A percentile compares a stretch with the other conserved stretches of the same genome.
Evolutionary conservation across 1,140 invertebrate species (phyloP).

Genomic region (Pseudomyrmex pallidus): DNA sequence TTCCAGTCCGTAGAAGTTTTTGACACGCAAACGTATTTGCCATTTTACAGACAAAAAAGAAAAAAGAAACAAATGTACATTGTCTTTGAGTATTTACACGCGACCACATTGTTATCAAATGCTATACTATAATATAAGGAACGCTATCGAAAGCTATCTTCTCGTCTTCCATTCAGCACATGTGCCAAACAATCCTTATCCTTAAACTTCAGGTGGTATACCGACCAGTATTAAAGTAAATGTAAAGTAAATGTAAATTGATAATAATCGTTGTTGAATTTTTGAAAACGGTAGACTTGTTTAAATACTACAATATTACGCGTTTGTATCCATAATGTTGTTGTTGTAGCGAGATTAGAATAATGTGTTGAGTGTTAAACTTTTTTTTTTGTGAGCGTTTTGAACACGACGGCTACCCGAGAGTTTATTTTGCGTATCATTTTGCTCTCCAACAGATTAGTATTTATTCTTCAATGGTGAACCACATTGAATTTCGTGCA

Average conservation of each 20-base stretch:
- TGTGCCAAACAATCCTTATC: slow-evolving; percentile 48
- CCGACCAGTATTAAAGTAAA: slow-evolving; percentile 68
- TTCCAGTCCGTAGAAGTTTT: background rate
- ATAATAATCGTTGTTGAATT: slow-evolving; percentile 43
- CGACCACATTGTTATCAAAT: background rate
- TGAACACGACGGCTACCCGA: slow-evolving; percentile 38
- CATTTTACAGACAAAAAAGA: background rate
- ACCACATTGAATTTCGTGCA: background rate
- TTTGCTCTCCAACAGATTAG: slow-evolving; percentile 4
- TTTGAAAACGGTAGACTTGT: slow-evolving; percentile 47
- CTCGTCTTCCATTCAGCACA: slow-evolving; percentile 34
- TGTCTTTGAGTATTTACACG: background rate
- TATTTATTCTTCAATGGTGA: slow-evolving; percentile 48
- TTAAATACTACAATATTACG: slow-evolving; percentile 58
- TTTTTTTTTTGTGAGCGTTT: slow-evolving; percentile 48
- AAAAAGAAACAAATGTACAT: background rate
- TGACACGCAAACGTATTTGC: slow-evolving; percentile 2
- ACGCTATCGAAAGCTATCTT: slow-evolving; percentile 18
- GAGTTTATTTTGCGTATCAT: slow-evolving; percentile 28
- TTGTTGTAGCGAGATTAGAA: slow-evolving; percentile 61
- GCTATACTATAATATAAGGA: slow-evolving; percentile 5
- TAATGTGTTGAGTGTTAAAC: slow-evolving; percentile 36
- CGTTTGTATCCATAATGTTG: slow-evolving; percentile 43
- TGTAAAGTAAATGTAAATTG: slow-evolving; percentile 59
- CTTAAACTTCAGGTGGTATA: slow-evolving; percentile 24